Percentiles rank a stretch among this genome's conserved stretches.
Conservation (phyloP, 1,140 invertebrate species). For the Nixonia krombeini region DNA sequence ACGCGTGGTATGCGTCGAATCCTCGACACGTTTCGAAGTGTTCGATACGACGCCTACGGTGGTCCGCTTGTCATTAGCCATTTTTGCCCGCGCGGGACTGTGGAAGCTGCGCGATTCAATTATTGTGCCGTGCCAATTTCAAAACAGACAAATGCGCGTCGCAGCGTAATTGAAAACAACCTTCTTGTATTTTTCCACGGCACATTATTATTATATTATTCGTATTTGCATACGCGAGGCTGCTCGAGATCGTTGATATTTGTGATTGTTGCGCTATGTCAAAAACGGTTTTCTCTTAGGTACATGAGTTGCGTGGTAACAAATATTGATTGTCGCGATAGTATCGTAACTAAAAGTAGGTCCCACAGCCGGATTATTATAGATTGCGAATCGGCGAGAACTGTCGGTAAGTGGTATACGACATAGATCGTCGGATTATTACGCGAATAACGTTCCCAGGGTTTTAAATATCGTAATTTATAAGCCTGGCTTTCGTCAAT, state of each 20-base stretch:
- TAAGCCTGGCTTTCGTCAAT: slow-evolving; percentile 25
- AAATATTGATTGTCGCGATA: slow-evolving; percentile 26
- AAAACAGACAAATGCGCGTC: no score
- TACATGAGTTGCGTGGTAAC: no score
- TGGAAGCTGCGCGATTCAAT: slow-evolving; percentile 42
- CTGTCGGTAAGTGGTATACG: slow-evolving; percentile 16
- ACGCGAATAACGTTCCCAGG: slow-evolving; percentile 42
- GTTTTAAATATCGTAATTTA: slow-evolving; percentile 48
- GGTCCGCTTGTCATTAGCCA: slow-evolving; percentile 46
- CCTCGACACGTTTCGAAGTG: slow-evolving; percentile 41
- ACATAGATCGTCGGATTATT: slow-evolving; percentile 33
- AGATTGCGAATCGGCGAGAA: slow-evolving; percentile 45
- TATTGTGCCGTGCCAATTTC: slow-evolving; percentile 33
- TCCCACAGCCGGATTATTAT: slow-evolving; percentile 35
- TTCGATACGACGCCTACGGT: slow-evolving; percentile 46
- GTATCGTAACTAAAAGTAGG: slow-evolving; percentile 39
- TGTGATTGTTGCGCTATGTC: no score
- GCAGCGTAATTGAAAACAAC: no score
- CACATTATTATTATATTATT: no score
- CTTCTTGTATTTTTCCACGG: no score
- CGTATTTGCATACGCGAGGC: no score
- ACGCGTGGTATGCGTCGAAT: slow-evolving; percentile 44
- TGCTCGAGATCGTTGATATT: no score
- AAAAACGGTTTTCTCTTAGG: no score
- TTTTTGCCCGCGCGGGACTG: slow-evolving; percentile 36